Evolutionary conservation across 1,140 invertebrate genomes (phyloP).

Genomic region (Hylyphantes graminicola): DNA sequence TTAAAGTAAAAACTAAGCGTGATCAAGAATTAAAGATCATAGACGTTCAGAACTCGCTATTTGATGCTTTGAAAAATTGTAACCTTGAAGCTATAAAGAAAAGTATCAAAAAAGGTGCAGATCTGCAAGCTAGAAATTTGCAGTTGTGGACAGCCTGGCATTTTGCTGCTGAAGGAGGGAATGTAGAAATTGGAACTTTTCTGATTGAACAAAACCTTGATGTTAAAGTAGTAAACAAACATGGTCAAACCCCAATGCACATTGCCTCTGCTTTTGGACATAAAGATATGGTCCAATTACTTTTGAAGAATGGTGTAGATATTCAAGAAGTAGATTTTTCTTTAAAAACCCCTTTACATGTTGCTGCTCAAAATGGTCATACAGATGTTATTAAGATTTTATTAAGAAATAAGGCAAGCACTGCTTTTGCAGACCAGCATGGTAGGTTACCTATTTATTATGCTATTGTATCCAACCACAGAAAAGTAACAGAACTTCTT

Average conservation of each 20-base stretch:
- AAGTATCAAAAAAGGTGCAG: constrained; percentile 30
- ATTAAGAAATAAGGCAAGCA: constrained; percentile 75
- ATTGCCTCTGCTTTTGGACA: constrained; percentile 32
- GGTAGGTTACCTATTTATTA: not conserved
- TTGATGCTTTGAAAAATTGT: constrained; percentile 24
- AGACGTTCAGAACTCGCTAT: not conserved
- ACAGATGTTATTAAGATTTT: constrained; percentile 20
- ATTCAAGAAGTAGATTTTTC: not conserved
- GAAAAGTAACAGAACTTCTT: not conserved
- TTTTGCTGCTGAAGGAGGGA: constrained; percentile 23
- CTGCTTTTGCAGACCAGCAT: constrained; percentile 64
- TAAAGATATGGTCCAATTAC: constrained; percentile 6
- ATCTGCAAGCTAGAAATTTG: constrained; percentile 18
- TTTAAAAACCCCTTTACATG: constrained; percentile 4
- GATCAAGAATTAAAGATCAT: constrained; percentile 6
- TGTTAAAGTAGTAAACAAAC: not conserved
- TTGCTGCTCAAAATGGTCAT: constrained; percentile 4
- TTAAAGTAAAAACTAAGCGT: not conserved
- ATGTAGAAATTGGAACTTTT: constrained; percentile 26
- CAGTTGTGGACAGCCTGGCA: constrained; percentile 33
- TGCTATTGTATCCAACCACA: not conserved
- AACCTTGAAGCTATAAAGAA: not conserved
- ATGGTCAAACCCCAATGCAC: not conserved
- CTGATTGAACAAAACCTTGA: not conserved
- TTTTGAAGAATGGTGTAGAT: not conserved